Evolutionary conservation across 2,113 vertebrate species (phyloP).

Genomic region (Philantomba maxwellii): DNA sequence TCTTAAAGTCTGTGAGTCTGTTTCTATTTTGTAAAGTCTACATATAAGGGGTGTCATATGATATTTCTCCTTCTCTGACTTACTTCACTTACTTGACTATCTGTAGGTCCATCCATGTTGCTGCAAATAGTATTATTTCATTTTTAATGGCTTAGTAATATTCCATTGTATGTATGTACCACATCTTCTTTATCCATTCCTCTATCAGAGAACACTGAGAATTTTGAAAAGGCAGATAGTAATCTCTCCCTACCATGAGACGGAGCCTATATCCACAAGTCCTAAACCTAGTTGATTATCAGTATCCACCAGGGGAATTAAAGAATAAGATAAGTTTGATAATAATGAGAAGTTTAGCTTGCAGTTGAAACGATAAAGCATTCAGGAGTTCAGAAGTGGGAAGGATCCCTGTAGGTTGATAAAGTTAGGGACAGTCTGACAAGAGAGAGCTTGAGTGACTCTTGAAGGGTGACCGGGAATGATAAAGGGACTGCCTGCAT

Average conservation of each 20-base stretch:
- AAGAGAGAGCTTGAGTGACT: background rate
- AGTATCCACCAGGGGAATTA: background rate
- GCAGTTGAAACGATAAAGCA: background rate
- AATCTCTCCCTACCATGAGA: background rate
- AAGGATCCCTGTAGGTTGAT: background rate
- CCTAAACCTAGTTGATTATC: background rate
- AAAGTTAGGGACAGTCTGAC: background rate
- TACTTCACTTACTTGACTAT: background rate
- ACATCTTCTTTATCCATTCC: background rate
- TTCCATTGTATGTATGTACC: background rate
- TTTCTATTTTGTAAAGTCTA: background rate
- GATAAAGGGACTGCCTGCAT: background rate
- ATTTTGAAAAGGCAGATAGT: background rate
- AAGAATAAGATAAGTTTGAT: background rate
- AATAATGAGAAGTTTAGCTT: background rate
- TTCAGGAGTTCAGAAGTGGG: background rate
- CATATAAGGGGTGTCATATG: background rate
- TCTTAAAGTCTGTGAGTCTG: background rate
- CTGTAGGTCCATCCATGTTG: background rate
- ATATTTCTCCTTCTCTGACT: background rate
- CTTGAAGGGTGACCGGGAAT: background rate
- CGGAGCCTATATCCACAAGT: background rate
- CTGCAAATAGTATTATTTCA: background rate
- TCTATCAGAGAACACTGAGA: background rate
- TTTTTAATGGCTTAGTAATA: background rate